Evolutionary conservation across 2,797 vertebrate species (phyloP).

Genomic region (Helarctos malayanus): DNA sequence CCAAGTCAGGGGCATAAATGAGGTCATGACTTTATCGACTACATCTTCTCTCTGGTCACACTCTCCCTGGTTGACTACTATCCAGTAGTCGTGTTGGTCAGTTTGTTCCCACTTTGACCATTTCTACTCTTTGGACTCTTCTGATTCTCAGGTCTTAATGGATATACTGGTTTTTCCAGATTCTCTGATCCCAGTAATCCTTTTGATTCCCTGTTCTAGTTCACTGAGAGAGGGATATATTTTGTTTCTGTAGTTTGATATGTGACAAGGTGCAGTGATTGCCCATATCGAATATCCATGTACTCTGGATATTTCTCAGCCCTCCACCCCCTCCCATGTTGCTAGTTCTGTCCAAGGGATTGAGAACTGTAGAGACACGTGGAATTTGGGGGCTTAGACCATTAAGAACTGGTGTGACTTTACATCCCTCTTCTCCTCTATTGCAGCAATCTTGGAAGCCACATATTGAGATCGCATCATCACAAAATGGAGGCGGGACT

Average conservation of each 20-base stretch:
- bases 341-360: not conserved
- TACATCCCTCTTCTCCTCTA: not conserved
- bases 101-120: not conserved
- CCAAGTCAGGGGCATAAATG: not conserved
- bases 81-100: not conserved
- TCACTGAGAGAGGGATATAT: not conserved
- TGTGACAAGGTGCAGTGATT: not conserved
- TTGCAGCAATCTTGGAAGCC: not conserved
- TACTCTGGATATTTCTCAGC: not conserved
- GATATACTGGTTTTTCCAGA: not conserved
- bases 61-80: not conserved
- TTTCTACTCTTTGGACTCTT: not conserved
- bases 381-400: not conserved
- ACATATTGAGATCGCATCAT: not conserved
- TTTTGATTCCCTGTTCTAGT: not conserved
- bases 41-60: not conserved
- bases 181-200: not conserved
- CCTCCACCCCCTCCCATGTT: accelerated
- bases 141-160: not conserved
- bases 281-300: not conserved
- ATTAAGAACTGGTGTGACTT: not conserved
- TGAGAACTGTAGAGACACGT: not conserved
- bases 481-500: too few species aligned
- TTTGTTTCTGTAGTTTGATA: not conserved
- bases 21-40: not conserved